Base-by-base conservation (phyloP, 1,140 invertebrate genomes). In the Eupeodes corollae region DNA sequence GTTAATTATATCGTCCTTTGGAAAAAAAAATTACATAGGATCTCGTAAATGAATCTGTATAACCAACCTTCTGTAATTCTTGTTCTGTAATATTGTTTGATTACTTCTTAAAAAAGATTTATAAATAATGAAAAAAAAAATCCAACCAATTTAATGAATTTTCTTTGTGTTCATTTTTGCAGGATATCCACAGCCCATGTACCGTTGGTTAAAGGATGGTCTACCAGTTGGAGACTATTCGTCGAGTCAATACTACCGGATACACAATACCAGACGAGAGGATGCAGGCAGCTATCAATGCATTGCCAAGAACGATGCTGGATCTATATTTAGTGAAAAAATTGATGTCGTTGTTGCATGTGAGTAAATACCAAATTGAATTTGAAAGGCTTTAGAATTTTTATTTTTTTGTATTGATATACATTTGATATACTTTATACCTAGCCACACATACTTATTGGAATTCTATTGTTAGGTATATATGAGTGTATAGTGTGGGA, bases 271-370 rank as follows among this genome's bases (percentile, higher is more conserved):
- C 2, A 78, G 79, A 46, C 73, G 80, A 30, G 76, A 82, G 46
- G 87, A 94, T 69, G 83, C 84, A 30, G 91, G 91, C 13, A 79
- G 82, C 32, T 96, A 95, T 69, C 84, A 91, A 61, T 95, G 91
- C 71, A 80, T 92, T 41, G 91, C 91, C 10, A 80, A 79, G 48
- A 95, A 94, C 69, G 81, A 85, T 53, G 88, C 88, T 40, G 91
- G 91, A 37, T 84, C 89, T 40, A 86, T 95, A 64, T 81, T 91
- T 61, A 92, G 89, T 66, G 84, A 92, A 59, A 84, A 86, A 68
- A 85, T 88, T 57, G 76, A 82, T 53, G 80, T 96, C 42, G 77
- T 83, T 41, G 87, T 94, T 44, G 90, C 90, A 35, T 93, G 91
- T 94, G 79, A 86, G 88, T 83, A 59, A 47, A 50, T 9, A 44